Conservation (phyloP, 1,140 invertebrate genomes). For the Papilio machaon region DNA sequence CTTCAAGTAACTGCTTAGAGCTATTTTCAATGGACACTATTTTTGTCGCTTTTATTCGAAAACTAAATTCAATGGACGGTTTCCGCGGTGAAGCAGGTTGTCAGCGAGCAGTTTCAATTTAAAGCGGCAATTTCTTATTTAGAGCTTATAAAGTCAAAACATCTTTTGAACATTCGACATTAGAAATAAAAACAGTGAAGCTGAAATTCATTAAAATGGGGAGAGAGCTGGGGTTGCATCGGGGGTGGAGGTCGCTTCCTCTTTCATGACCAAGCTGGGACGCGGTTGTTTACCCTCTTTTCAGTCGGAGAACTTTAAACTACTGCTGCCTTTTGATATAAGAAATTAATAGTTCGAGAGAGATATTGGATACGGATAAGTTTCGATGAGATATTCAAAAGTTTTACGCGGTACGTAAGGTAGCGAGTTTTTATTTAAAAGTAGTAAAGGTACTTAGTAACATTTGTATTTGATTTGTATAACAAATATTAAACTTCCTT, state of each 20-base stretch:
- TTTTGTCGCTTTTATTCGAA: not conserved
- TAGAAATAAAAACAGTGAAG: constrained; percentile 26
- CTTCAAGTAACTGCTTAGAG: too few relatives aligned
- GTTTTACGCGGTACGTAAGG: not conserved
- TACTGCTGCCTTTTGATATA: constrained; percentile 23
- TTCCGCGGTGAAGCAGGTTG: too few relatives aligned
- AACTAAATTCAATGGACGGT: not conserved
- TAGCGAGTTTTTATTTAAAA: not conserved
- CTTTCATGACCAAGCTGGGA: not conserved
- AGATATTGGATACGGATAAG: constrained; percentile 21
- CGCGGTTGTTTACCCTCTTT: constrained; percentile 30
- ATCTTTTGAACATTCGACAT: constrained; percentile 35
- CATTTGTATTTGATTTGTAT: too few relatives aligned
- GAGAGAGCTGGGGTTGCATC: not conserved
- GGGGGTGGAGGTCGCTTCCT: not conserved
- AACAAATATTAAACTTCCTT: not conserved
- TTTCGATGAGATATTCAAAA: not conserved
- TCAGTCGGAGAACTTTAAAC: constrained; percentile 9
- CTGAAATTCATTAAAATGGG: constrained; percentile 35
- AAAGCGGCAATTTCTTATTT: not conserved
- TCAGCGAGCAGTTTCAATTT: not conserved
- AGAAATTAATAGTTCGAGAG: constrained; percentile 24
- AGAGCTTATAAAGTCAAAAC: constrained; percentile 35
- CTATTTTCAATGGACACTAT: not conserved
- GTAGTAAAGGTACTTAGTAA: not conserved